phyloP scores from a whole-genome alignment of 2,113 vertebrate species.

The Colossoma macropomum region DNA sequence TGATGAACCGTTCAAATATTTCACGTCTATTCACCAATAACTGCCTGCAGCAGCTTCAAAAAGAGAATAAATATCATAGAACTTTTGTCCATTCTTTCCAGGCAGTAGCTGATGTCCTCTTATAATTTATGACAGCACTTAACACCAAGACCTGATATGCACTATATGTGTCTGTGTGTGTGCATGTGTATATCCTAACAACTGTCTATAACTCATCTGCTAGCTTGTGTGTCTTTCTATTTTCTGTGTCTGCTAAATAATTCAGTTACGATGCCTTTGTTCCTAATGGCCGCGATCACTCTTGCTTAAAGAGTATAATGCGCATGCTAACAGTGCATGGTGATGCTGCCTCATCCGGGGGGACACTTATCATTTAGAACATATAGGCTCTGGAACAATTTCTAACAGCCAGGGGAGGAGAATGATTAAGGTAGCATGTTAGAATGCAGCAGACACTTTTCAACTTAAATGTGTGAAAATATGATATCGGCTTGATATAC shows the following conservation, averaged over 20 bases:
- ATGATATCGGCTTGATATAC: background rate
- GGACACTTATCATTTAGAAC: slow-evolving; percentile 7
- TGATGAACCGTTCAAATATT: background rate
- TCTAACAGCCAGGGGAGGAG: background rate
- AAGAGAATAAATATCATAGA: background rate
- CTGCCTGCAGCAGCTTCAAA: background rate
- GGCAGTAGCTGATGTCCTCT: background rate
- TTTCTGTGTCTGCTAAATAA: slow-evolving; percentile 35
- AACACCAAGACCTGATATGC: background rate
- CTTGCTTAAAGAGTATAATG: slow-evolving; percentile 33
- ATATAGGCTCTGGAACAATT: background rate
- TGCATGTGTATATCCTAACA: slow-evolving; percentile 22
- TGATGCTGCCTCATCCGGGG: background rate
- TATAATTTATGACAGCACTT: background rate
- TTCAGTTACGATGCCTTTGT: slow-evolving; percentile 40
- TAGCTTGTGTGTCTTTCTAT: slow-evolving; percentile 18
- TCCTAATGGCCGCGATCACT: slow-evolving; percentile 32
- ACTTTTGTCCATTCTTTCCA: background rate
- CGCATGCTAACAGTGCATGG: background rate
- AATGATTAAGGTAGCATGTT: background rate
- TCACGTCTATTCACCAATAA: background rate
- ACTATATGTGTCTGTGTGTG: slow-evolving; percentile 2
- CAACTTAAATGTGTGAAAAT: background rate
- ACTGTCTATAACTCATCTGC: slow-evolving; percentile 27
- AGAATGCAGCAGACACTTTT: background rate